Base-by-base conservation (phyloP, 2,888 invertebrate genomes). In the Choristoneura rosaceana region DNA sequence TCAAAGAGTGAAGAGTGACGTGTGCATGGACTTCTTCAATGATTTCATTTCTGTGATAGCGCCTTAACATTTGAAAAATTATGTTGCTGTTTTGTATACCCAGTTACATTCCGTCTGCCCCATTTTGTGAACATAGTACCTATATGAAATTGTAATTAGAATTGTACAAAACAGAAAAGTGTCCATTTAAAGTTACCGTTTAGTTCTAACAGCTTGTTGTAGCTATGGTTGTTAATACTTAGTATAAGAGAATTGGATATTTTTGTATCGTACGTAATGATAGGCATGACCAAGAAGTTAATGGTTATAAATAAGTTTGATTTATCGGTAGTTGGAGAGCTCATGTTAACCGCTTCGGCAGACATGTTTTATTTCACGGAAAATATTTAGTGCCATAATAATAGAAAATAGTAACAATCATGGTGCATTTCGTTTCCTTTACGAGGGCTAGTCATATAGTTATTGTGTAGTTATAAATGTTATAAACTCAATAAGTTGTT, bases 391-490 rank as follows among this genome's bases (percentile, higher is more conserved):
- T 79, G 79, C 79, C 79, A 78, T 79, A 79, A 71, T 76, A 64
- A 76, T 82, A 82, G 68, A 71, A 71, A 83, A 81, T 81, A 78
- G 77, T 85, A 84, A 83, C 83, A 83, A 81, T 80, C 79, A 78
- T 89, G 91, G 91, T 92, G 91, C 91, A 88, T 90, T 90, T 88
- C 76, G 81, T 87, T 89, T 90, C 84, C 86, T 90, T 88, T 81
- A 83, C 79, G 84, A 84, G 79, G 88, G 77, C 93, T 92, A 93
- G 92, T 93, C 93, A 92, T 91, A 90, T 87, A 77, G 38, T 77
- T 74, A 78, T 76, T 76, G 75, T 77, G 76, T 74, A 73, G 55
- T 60, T 69, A 73, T 85, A 61, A 71, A 76, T 74, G 80, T 84
- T 84, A 81, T 80, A 74, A 80, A 79, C 74, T 76, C 82, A 79